Conservation (phyloP, 64 coral and sea anemone genomes). For the Dendrophyllia cribrosa region DNA sequence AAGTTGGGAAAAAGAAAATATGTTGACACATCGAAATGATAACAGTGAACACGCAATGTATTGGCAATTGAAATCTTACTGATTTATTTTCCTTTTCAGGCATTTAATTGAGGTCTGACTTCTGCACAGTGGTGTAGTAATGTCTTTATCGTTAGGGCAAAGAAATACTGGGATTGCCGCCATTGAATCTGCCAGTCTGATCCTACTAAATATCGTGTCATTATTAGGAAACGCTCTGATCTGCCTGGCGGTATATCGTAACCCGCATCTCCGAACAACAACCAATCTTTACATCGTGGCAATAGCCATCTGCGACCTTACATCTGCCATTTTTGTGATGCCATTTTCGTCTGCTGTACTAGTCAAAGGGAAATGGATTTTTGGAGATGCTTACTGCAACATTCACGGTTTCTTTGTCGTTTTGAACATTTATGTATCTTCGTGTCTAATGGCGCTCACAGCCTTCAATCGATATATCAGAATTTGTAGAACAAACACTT, state of each 20-base stretch:
- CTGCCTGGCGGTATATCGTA: constrained; percentile 20
- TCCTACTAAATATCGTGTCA: constrained; percentile 17
- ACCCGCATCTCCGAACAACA: background rate
- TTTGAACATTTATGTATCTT: constrained; percentile 61
- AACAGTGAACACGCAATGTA: background rate
- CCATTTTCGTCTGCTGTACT: constrained; percentile 61
- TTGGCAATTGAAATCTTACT: background rate
- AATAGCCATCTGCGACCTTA: constrained; percentile 56
- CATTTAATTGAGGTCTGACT: background rate
- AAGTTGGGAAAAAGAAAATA: background rate
- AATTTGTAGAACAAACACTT: constrained; percentile 65
- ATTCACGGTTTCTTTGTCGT: constrained; percentile 73
- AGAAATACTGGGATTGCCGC: constrained; percentile 14
- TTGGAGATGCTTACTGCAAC: constrained; percentile 37
- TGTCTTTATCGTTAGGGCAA: background rate
- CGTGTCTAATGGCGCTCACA: constrained; percentile 53
- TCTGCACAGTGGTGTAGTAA: background rate
- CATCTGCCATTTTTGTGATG: constrained; percentile 71
- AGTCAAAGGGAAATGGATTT: constrained; percentile 58
- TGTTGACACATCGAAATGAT: background rate
- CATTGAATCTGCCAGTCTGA: background rate
- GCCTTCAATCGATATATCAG: constrained; percentile 80
- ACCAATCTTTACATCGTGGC: constrained; percentile 41
- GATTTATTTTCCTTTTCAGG: background rate
- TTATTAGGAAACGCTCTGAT: constrained; percentile 1